Evolutionary conservation across 2,888 invertebrate species (phyloP).

Genomic region (Hemaris fuciformis): DNA sequence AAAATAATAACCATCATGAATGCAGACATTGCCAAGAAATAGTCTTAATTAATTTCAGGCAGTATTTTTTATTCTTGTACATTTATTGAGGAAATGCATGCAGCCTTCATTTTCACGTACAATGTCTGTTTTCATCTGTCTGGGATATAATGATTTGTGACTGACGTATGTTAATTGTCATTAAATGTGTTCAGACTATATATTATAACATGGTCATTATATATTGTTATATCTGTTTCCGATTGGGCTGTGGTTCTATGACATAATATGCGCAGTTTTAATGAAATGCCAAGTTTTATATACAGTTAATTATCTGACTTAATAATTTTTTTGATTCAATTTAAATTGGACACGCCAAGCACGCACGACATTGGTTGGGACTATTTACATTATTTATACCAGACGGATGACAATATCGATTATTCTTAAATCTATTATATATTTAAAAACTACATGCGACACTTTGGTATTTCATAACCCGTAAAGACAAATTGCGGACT

Average conservation of each 20-base stretch:
- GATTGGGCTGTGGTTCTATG: neutral
- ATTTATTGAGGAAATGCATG: neutral
- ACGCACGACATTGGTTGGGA: neutral
- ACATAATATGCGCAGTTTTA: neutral
- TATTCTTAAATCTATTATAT: neutral
- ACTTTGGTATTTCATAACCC: neutral
- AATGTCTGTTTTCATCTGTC: slow-evolving; percentile 1
- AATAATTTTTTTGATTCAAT: slow-evolving; percentile 28
- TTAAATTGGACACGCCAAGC: neutral
- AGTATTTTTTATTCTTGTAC: neutral
- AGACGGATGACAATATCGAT: neutral
- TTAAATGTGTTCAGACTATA: neutral
- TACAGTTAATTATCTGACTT: slow-evolving; percentile 16
- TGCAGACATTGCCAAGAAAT: neutral
- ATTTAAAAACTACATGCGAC: neutral
- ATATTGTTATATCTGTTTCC: neutral
- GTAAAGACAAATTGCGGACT: neutral
- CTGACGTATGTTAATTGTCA: neutral
- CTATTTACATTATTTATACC: neutral
- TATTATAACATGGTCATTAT: neutral
- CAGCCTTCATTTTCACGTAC: slow-evolving; percentile 1
- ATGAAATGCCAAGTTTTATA: neutral
- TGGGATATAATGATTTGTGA: neutral
- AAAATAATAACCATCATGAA: neutral
- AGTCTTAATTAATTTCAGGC: neutral